These are phyloP conservation scores for Epinotia demarniana DNA, from an alignment of 2,888 invertebrate species.

Conservation along the genomic window DNA sequence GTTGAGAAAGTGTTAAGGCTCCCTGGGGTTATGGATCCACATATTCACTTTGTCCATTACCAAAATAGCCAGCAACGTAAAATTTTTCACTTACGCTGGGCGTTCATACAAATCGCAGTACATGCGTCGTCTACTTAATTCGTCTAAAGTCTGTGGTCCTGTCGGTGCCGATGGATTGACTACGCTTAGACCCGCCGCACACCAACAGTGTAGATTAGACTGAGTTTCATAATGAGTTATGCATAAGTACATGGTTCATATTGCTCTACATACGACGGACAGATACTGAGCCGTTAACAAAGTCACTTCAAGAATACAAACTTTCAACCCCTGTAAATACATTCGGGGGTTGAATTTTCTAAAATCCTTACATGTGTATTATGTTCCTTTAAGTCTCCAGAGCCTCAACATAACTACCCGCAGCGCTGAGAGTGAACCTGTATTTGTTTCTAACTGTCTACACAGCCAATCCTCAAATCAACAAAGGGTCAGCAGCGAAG, in stretches of 20 bases:
- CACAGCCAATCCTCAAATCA: too few relatives aligned
- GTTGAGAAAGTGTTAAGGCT: too few relatives aligned
- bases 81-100: neutral
- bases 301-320: neutral
- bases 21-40: too few relatives aligned
- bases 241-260: neutral
- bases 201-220: constrained; percentile 7
- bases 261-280: neutral
- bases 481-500: too few relatives aligned
- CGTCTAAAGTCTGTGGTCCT: neutral
- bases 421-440: too few relatives aligned
- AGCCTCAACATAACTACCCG: too few relatives aligned
- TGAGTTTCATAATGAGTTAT: constrained; percentile 2
- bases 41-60: neutral
- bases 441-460: too few relatives aligned
- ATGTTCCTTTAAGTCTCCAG: too few relatives aligned
- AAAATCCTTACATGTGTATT: neutral
- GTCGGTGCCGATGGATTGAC: constrained; percentile 15
- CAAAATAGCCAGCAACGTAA: neutral
- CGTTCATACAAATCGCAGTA: neutral
- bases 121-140: neutral
- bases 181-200: constrained; percentile 3
- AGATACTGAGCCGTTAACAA: neutral
- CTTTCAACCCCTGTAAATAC: neutral
- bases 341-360: neutral